Evolutionary conservation across 2,888 invertebrate genomes (phyloP).

Genomic region (Drosophila nr. perissopoda): DNA sequence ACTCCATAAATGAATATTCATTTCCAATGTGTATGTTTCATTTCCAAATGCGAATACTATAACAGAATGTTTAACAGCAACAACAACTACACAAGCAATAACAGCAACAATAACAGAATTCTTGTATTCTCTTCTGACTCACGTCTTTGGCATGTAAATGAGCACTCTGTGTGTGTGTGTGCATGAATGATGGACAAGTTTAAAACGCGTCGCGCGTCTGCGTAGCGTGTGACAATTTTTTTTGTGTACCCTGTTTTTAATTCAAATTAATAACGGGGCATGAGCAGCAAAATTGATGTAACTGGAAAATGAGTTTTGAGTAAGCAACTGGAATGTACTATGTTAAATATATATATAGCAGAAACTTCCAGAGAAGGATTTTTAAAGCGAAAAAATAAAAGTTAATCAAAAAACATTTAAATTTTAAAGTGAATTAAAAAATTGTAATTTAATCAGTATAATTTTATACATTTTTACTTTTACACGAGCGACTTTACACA

Average conservation of each 20-base stretch:
- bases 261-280: not conserved
- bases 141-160: slow-evolving; percentile 76
- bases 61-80: slow-evolving; percentile 44
- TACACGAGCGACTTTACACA: not conserved
- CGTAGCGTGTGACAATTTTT: slow-evolving; percentile 74
- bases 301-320: not conserved
- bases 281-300: not conserved
- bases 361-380: not conserved
- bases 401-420: not conserved
- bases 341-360: no score
- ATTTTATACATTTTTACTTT: not conserved
- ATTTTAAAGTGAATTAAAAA: not conserved
- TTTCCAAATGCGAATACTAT: slow-evolving; percentile 36
- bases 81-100: not conserved
- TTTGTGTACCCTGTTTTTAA: slow-evolving; percentile 38
- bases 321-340: not conserved
- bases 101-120: slow-evolving; percentile 16
- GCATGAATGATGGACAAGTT: slow-evolving; percentile 53
- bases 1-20: slow-evolving; percentile 23
- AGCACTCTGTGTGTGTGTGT: slow-evolving; percentile 32
- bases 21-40: slow-evolving; percentile 23
- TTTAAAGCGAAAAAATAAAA: not conserved
- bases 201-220: slow-evolving; percentile 61
- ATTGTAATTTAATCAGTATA: not conserved
- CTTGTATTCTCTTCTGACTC: slow-evolving; percentile 62